Evolutionary conservation across 1,140 invertebrate genomes (phyloP).

Genomic region (Lasaia peninsularis): DNA sequence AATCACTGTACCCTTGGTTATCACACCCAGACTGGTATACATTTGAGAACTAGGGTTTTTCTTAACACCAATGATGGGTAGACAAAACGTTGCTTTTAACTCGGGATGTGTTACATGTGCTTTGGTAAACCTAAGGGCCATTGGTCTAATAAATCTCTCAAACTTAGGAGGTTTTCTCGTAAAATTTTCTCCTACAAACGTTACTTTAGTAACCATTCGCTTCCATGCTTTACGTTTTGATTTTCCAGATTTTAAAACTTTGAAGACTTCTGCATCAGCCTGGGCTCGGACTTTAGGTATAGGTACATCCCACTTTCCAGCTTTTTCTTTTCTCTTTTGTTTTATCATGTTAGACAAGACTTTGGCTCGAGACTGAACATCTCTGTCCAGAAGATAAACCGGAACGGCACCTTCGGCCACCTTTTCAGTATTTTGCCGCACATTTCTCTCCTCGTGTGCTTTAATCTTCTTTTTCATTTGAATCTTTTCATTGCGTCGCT

Average conservation of each 20-base stretch:
- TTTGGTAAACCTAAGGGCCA: conserved; percentile 97
- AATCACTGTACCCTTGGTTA: conserved; percentile 98
- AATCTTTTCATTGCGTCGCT: conserved; percentile 98
- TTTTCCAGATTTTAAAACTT: conserved; percentile 96
- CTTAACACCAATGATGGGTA: conserved; percentile 99
- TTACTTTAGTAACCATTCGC: conserved; percentile 99
- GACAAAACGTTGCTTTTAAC: conserved; percentile 98
- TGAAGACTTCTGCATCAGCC: conserved; percentile 98
- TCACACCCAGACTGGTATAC: conserved; percentile 98
- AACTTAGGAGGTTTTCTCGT: conserved; percentile 99
- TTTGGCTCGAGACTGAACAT: conserved; percentile 95
- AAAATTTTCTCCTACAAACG: conserved; percentile 98
- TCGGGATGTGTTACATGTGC: conserved; percentile 99
- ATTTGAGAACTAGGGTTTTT: conserved; percentile 99
- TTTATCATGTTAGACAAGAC: conserved; percentile 99
- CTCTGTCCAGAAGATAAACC: conserved; percentile 97
- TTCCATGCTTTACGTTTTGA: conserved; percentile 98
- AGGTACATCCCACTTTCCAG: conserved; percentile 99
- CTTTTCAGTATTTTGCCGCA: conserved; percentile 91
- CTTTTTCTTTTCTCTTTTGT: conserved; percentile 99
- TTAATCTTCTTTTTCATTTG: conserved; percentile 99
- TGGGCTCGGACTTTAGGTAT: conserved; percentile 98
- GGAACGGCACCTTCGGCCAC: conserved; percentile 94
- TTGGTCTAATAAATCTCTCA: conserved; percentile 98
- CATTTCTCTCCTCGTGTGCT: conserved; percentile 93